Evolutionary conservation across 1,140 invertebrate genomes (phyloP), one percentile per base, ranked within the genome.

Genomic region (Uloborus diversus): DNA sequence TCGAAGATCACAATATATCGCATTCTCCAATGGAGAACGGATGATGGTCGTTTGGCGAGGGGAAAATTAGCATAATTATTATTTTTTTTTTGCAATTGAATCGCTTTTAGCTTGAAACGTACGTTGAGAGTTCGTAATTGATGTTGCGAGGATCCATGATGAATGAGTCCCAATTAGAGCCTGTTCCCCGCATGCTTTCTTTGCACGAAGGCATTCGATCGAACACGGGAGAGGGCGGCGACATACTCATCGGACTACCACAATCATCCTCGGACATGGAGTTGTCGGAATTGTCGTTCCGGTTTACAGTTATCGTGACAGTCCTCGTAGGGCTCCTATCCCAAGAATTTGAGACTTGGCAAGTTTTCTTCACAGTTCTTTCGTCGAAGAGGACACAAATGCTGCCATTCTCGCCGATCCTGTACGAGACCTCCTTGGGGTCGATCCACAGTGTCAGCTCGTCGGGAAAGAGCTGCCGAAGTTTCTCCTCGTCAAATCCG

Each of bases 371-470:
- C 7, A 20, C 49, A 20, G 62, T 80, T 28, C 68, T 13, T 27
- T 30, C 84, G 71, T 90, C 89, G 82, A 90, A 91, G 0, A 92
- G 84, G 3, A 91, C 89, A 71, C 91, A 91, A 68, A 92, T 91
- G 79, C 90, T 91, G n/a, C 91, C 91, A 81, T 92, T 91, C 84
- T 92, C 91, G 11, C 91, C 91, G 82, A 92, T 91, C 49, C 91
- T 85, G 83, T 91, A 92, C 0, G 90, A 90, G 2, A 92, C 91
- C 81, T 92, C 91, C 56, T 86, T 84, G 3, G 91, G 91, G 84
- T 92, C 91, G 79, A 92, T 90, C 91, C 91, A 92, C 87, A 92
- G 89, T 3, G 91, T 92, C 0, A 92, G 86, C 85, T 92, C 91
- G 70, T 86, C 87, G 0, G 91, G 91, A 47, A 92, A 90, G n/a